Evolutionary conservation across 2,888 invertebrate genomes (phyloP).

Genomic region (Callyntrura guangdongensis): DNA sequence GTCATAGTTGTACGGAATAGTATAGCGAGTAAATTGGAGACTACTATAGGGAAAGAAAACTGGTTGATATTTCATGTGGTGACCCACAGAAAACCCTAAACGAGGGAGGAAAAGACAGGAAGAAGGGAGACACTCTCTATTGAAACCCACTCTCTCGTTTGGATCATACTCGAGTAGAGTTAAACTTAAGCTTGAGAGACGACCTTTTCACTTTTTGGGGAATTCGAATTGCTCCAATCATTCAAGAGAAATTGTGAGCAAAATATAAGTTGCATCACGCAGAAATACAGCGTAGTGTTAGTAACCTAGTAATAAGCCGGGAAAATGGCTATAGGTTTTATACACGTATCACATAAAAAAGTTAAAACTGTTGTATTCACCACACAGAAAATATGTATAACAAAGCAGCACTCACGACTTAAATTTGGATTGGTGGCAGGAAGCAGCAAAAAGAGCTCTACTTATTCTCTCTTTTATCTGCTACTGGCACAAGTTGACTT

Average conservation of each 20-base stretch:
- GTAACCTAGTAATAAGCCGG: too few relatives aligned
- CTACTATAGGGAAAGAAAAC: neutral
- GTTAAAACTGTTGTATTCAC: neutral
- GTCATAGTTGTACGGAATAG: neutral
- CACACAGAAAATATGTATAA: neutral
- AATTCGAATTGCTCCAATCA: conserved; percentile 63
- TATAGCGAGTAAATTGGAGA: neutral
- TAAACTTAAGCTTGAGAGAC: conserved; percentile 53
- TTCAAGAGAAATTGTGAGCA: conserved; percentile 50
- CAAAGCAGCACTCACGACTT: neutral
- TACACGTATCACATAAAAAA: neutral
- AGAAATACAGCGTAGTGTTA: neutral
- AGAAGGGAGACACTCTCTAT: neutral
- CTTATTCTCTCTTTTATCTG: neutral
- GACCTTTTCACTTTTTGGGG: conserved; percentile 64
- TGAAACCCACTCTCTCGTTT: conserved; percentile 13
- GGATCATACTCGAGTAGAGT: conserved; percentile 49
- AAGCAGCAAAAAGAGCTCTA: neutral
- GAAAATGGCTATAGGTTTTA: too few relatives aligned
- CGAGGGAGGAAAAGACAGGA: neutral
- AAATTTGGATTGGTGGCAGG: conserved; percentile 19
- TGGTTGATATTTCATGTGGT: conserved; percentile 18
- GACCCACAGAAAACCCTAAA: neutral
- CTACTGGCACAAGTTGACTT: conserved; percentile 7
- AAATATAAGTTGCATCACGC: conserved; percentile 26